A percentile compares a stretch with the other conserved stretches of the same genome.
Evolutionary conservation across 2,113 vertebrate species (phyloP).

Genomic region (Sigmodon hispidus): DNA sequence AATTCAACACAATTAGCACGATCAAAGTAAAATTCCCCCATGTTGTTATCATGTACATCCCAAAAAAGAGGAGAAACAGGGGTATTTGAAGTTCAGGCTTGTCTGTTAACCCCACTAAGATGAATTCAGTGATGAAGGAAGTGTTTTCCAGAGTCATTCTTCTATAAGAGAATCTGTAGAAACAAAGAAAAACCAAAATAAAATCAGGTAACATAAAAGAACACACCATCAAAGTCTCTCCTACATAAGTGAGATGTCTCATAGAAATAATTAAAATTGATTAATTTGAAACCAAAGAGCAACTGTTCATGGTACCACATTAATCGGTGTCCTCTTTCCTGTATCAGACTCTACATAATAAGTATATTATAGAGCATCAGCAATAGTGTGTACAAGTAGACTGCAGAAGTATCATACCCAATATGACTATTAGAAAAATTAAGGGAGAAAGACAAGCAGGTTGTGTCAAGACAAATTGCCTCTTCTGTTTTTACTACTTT

Average conservation of each 20-base stretch:
- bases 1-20: background rate
- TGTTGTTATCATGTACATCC: background rate
- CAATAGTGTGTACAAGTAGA: background rate
- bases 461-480: background rate
- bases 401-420: background rate
- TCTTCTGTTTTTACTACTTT: background rate
- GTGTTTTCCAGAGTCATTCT: constrained; percentile 27
- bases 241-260: background rate
- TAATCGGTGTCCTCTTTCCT: background rate
- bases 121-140: constrained; percentile 29
- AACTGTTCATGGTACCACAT: background rate
- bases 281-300: background rate
- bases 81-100: background rate
- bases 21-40: background rate
- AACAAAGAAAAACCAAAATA: background rate
- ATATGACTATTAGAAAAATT: background rate
- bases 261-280: background rate
- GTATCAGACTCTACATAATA: background rate
- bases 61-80: constrained; percentile 14
- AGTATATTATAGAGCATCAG: background rate
- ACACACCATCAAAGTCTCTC: background rate
- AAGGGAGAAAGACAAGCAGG: background rate
- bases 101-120: constrained; percentile 4
- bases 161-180: background rate
- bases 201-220: background rate